Conservation (phyloP, 2,113 vertebrate species). For the Lepus americanus region DNA sequence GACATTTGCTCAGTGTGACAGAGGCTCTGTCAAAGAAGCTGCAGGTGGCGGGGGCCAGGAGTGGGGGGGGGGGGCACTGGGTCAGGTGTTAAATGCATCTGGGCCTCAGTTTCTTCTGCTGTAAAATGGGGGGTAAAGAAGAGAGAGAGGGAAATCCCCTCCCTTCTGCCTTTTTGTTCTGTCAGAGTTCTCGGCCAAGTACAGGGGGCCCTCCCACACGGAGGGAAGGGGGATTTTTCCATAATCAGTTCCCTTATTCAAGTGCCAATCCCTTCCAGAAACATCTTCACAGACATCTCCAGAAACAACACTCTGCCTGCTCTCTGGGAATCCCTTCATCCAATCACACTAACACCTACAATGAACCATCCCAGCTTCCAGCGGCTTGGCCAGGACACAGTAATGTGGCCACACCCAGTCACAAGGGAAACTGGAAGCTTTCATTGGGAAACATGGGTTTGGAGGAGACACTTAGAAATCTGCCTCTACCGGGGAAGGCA, state of each 20-base stretch:
- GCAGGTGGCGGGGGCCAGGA: too few relatives aligned
- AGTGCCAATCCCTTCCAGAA: too few relatives aligned
- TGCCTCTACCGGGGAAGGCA: fast-evolving
- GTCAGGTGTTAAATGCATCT: not conserved
- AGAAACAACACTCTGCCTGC: too few relatives aligned
- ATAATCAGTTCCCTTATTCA: not conserved
- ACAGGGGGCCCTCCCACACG: too few relatives aligned
- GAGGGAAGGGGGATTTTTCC: not conserved
- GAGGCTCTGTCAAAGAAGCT: too few relatives aligned
- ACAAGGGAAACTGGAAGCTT: not conserved
- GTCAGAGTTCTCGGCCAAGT: not conserved
- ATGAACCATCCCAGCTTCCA: not conserved
- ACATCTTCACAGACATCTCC: not conserved
- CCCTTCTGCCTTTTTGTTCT: not conserved
- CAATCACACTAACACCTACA: not conserved
- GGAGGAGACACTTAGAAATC: not conserved
- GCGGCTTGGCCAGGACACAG: not conserved
- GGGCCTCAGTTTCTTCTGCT: not conserved
- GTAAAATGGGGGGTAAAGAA: not conserved
- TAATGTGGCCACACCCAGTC: not conserved
- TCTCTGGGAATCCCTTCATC: not conserved
- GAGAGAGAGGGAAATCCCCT: not conserved
- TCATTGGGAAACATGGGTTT: too few relatives aligned
- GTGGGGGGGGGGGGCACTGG: not conserved
- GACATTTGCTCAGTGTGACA: not conserved